Evolutionary conservation across 2,888 invertebrate genomes (phyloP).

Genomic region (Caenorhabditis angaria): DNA sequence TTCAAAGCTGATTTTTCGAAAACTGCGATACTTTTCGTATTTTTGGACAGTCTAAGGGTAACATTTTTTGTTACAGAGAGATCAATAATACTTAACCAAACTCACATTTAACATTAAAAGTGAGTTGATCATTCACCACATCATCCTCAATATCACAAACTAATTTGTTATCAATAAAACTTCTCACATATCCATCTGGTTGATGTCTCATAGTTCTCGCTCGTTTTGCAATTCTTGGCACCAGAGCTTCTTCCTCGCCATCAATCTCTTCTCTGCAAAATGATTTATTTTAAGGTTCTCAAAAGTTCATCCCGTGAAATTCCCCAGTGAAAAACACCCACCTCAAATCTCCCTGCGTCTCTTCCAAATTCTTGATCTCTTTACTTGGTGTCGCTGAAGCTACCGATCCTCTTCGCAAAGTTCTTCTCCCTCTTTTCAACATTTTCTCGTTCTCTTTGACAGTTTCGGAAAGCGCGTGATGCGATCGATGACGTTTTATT

Average conservation of each 20-base stretch:
- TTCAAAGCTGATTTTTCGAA: background rate
- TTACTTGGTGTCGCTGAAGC: conserved; percentile 35
- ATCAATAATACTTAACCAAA: too few relatives aligned
- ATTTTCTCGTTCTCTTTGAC: conserved; percentile 37
- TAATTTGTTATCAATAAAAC: conserved; percentile 60
- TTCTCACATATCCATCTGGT: conserved; percentile 59
- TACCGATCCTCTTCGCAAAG: conserved; percentile 28
- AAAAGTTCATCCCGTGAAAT: background rate
- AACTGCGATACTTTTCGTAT: background rate
- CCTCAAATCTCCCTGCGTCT: conserved; percentile 2
- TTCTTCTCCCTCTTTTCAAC: conserved; percentile 11
- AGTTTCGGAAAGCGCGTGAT: conserved; percentile 30
- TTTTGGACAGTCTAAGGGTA: too few relatives aligned
- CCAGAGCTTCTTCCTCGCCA: conserved; percentile 37
- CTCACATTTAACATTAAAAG: conserved; percentile 58
- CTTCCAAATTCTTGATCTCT: conserved; percentile 28
- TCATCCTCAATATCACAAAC: conserved; percentile 57
- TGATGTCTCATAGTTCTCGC: conserved; percentile 61
- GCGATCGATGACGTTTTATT: conserved; percentile 30
- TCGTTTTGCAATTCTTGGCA: conserved; percentile 50
- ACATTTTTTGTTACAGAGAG: background rate
- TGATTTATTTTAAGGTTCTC: background rate
- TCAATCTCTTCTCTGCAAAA: conserved; percentile 14
- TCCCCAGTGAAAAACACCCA: background rate
- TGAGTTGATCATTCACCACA: conserved; percentile 57